Conservation (phyloP, 2,113 vertebrate genomes). For the Platysternon megacephalum region DNA sequence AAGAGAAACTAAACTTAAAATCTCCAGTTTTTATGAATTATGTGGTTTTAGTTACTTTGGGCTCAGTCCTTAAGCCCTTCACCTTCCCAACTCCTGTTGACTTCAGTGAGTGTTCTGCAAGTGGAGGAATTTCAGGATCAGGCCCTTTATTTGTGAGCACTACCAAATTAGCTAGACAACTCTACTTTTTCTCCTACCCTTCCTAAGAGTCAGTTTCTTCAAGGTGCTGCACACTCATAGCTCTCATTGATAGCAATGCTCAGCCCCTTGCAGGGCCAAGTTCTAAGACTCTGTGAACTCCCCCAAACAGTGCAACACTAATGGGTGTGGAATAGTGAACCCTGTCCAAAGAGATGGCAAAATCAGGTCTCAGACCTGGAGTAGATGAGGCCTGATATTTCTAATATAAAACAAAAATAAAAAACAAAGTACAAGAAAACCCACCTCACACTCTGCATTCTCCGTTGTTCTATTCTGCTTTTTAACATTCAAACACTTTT, state of each 20-base stretch:
- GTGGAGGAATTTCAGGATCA: background rate
- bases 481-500: background rate
- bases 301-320: too few relatives aligned
- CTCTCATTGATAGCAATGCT: background rate
- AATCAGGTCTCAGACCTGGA: background rate
- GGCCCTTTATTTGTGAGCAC: background rate
- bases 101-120: background rate
- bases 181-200: background rate
- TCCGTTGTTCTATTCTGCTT: background rate
- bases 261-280: background rate
- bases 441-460: background rate
- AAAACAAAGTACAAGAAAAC: background rate
- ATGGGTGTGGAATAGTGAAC: background rate
- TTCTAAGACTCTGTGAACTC: background rate
- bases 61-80: background rate
- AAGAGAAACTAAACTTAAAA: background rate
- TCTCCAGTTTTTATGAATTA: background rate
- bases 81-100: background rate
- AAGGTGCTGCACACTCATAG: background rate
- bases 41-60: background rate
- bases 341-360: background rate
- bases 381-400: background rate
- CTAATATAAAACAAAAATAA: background rate
- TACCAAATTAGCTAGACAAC: accelerated
- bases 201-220: background rate